phyloP scores from a whole-genome alignment of 2,113 vertebrate genomes.

The Pachyramphus minor region DNA sequence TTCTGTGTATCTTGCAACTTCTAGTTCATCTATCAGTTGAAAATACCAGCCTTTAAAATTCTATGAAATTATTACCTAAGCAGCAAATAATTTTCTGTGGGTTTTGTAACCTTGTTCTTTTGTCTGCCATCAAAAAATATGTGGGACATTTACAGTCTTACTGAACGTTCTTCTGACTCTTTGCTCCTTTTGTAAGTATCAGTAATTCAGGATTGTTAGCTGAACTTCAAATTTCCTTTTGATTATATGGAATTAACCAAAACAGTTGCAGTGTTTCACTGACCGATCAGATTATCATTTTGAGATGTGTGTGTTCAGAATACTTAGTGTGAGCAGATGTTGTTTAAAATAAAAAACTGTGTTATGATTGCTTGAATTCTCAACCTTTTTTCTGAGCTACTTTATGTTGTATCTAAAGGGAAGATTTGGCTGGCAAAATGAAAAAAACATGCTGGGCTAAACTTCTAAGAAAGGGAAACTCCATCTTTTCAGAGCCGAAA shows the following conservation, averaged over 20 bases:
- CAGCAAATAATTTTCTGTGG: neutral
- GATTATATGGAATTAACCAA: neutral
- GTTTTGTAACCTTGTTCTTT: neutral
- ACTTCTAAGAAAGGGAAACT: neutral
- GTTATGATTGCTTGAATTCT: neutral
- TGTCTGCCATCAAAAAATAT: neutral
- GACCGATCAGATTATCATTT: neutral
- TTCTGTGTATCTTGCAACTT: neutral
- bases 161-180: neutral
- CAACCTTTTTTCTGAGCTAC: neutral
- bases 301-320: neutral
- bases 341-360: neutral
- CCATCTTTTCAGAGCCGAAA: neutral
- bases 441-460: fast-evolving
- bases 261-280: neutral
- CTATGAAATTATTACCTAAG: neutral
- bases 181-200: neutral
- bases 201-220: neutral
- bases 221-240: neutral
- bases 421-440: neutral
- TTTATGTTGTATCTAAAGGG: neutral
- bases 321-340: neutral
- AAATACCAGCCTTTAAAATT: neutral
- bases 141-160: fast-evolving
- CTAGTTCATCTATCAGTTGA: neutral